Base-by-base conservation (phyloP, 2,797 vertebrate species). In the Rousettus madagascariensis region DNA sequence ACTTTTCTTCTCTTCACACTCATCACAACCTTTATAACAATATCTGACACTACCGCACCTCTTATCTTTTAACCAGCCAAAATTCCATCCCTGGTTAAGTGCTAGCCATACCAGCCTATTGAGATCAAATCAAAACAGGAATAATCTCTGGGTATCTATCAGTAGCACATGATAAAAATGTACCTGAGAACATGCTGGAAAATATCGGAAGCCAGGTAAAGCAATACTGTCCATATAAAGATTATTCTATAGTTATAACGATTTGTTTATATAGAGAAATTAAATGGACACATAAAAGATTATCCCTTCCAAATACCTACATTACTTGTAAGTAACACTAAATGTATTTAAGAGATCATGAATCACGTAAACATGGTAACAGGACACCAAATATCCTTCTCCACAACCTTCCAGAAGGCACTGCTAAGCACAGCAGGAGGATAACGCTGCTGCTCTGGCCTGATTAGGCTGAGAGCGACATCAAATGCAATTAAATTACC, bases 401-500 rank as follows among this genome's bases (percentile, higher is more conserved):
- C 93, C 26, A 53, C 13, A 28, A 82, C 41, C 78, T 77, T 95
- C 57, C 69, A 55, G 88, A 86, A 69, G 65, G 89, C 83, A 79
- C 90, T 59, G 80, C 55, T 83, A 91, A 85, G 85, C 59, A 19
- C 69, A 33, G 89, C 89, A 90, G 41, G 49, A 57, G 91, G 51
- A 65, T 20, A 84, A 95, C 10, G 3, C 8, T 77, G 77, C 72
- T 90, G 78, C 24, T 85, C 41, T 2, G 13, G 86, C 71, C 68
- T 96, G 90, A 97, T 95, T 86, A 96, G 86, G 78, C 85, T 87
- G 68, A 94, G 33, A 95, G 88, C 95, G 97, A 0, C 0, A 22
- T 85, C 63, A 78, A 86, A 86, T 33, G 59, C 85, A 97, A 96
- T 97, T 95, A 97, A 97, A 93, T 86, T 41, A 82, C 69, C 9